Evolutionary conservation across 2,113 vertebrate species (phyloP).

Genomic region (Agapornis roseicollis): DNA sequence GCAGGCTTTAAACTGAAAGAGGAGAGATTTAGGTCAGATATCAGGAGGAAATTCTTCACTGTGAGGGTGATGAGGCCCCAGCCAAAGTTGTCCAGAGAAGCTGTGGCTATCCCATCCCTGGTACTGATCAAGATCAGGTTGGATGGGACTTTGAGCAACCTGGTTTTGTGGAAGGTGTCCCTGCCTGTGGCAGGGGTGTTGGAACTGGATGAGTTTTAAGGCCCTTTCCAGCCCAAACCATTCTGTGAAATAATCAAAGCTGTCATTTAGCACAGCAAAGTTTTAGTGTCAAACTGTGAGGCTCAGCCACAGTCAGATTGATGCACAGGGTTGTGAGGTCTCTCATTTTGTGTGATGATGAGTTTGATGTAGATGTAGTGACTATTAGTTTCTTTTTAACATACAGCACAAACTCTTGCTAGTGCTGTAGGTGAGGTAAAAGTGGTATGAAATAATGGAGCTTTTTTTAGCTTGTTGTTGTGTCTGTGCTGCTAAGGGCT

Average conservation of each 20-base stretch:
- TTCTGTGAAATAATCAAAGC: not conserved
- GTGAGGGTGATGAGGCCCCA: not conserved
- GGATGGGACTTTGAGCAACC: not conserved
- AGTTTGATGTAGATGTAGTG: not conserved
- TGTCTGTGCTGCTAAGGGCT: not conserved
- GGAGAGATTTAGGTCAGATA: not conserved
- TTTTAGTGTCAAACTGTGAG: not conserved
- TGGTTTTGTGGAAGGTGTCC: not conserved
- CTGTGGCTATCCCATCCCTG: not conserved
- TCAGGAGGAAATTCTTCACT: not conserved
- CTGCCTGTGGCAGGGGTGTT: not conserved
- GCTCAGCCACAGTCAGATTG: not conserved
- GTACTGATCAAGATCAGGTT: not conserved
- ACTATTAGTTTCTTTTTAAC: not conserved
- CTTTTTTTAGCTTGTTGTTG: not conserved
- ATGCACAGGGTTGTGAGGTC: not conserved
- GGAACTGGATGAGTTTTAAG: not conserved
- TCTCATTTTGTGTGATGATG: not conserved
- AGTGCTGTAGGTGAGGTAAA: not conserved
- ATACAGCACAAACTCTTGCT: not conserved
- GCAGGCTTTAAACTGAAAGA: not conserved
- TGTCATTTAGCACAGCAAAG: not conserved
- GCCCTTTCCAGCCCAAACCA: not conserved
- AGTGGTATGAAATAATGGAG: not conserved
- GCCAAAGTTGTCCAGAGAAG: not conserved